Evolutionary conservation across 2,113 vertebrate species (phyloP), one percentile per base, ranked within the genome.

Genomic region (Atractosteus spatula): DNA sequence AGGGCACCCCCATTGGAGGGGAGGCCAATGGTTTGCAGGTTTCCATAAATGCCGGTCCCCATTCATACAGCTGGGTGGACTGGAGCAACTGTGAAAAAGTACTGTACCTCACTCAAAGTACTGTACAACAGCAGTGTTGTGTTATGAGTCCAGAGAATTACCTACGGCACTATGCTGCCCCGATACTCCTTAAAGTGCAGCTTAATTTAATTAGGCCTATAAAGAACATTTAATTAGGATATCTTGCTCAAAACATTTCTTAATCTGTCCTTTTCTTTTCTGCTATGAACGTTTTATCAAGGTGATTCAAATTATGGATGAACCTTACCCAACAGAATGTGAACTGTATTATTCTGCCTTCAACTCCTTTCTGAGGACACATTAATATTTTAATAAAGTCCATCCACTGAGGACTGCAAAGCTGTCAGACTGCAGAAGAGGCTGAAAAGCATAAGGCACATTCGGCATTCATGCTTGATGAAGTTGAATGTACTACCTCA

Each of bases 381-480:
- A 74, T 78, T 67, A 71, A 66, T 73, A 57, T 64, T 76, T 74
- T 66, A 74, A 54, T 73, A 78, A 74, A 72, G 55, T 57, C 57
- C 51, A 74, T 74, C 73, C 62, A 70, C n/a, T 59, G 57, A 16
- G 45, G 14, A 73, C 64, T 51, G 68, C 73, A 54, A 73, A 41
- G 70, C 59, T 71, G 56, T 76, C 64, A 76, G 65, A 47, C 44
- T 56, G 57, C 76, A 87, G 63, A 8, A 62, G n/a, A 17, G 13
- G 55, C 1, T 43, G 2, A 55, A 44, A 55, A 55, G 29, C 41
- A 55, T 54, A 63, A 66, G 42, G 10, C 51, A 64, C 61, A 56
- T 56, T 62, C 63, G 51, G 44, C 56, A 68, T 62, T n/a, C 66
- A 51, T 62, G 72, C 29, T 51, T 3, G 3, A 43, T 64, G 66